Percentiles rank a stretch among this genome's conserved stretches.
Conservation (phyloP, 2,797 vertebrate genomes). For the Hozukius guyotensis region DNA sequence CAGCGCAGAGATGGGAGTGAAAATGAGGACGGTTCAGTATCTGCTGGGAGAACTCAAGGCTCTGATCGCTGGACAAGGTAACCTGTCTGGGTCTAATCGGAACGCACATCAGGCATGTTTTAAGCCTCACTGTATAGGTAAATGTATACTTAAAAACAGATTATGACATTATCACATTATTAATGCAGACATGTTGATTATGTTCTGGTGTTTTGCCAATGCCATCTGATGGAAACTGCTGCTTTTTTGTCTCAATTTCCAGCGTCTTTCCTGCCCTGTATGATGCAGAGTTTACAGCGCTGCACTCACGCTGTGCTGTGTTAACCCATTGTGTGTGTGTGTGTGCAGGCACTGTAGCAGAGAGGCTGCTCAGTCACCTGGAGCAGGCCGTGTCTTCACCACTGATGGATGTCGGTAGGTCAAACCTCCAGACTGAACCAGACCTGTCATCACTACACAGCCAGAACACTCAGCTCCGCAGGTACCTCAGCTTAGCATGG, state of each 20-base stretch:
- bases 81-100: neutral
- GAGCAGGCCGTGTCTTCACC: constrained; percentile 82
- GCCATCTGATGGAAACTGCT: no score
- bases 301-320: fast-evolving
- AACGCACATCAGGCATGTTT: neutral
- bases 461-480: constrained; percentile 87
- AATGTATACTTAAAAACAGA: neutral
- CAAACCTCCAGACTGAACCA: constrained; percentile 79
- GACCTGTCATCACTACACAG: constrained; percentile 84
- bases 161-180: neutral
- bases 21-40: constrained; percentile 80
- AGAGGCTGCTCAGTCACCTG: constrained; percentile 84
- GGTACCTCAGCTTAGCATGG: constrained; percentile 70
- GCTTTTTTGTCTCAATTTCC: neutral
- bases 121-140: neutral
- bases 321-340: neutral
- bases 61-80: constrained; percentile 74
- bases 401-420: constrained; percentile 65
- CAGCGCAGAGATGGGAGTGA: constrained; percentile 56
- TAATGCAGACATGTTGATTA: neutral
- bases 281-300: neutral
- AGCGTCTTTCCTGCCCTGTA: neutral
- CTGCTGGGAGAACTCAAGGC: constrained; percentile 87
- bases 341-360: constrained; percentile 81
- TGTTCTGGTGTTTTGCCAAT: neutral